These are phyloP conservation scores for Catagonus wagneri DNA, from an alignment of 2,113 vertebrate genomes.

Conservation along the genomic window DNA sequence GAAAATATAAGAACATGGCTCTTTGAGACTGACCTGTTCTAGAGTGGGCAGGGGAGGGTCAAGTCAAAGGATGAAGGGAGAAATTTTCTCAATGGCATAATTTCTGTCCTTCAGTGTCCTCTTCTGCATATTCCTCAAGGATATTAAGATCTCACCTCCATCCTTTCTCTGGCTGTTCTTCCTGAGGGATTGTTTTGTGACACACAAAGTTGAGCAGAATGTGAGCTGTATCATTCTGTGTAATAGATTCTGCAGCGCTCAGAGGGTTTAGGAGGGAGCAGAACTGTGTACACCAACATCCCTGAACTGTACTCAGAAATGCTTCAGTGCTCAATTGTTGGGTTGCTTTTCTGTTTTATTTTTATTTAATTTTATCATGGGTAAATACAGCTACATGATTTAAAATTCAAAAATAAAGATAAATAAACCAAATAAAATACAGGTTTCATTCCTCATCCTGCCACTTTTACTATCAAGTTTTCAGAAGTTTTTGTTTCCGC, in stretches of 20 bases:
- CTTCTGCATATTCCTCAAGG: not conserved
- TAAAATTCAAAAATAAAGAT: constrained; percentile 30
- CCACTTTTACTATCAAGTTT: not conserved
- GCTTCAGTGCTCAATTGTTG: not conserved
- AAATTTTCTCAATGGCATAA: not conserved
- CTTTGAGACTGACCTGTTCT: not conserved
- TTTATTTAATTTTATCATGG: constrained; percentile 12
- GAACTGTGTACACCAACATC: rapidly evolving
- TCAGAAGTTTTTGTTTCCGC: not conserved
- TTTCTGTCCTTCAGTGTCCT: not conserved
- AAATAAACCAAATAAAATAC: not conserved
- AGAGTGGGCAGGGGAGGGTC: not conserved
- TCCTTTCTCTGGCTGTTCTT: not conserved
- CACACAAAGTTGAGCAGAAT: not conserved
- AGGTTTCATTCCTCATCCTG: not conserved
- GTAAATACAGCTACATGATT: not conserved
- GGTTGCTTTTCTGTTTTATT: not conserved
- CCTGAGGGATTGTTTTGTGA: not conserved
- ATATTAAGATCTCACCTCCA: not conserved
- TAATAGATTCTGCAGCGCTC: not conserved
- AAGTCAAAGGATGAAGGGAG: not conserved
- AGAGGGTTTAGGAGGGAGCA: not conserved
- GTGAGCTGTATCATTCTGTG: not conserved
- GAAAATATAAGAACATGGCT: not conserved
- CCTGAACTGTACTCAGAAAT: not conserved